Base-by-base conservation (phyloP, 2,888 invertebrate species). In the Eilema caniola region DNA sequence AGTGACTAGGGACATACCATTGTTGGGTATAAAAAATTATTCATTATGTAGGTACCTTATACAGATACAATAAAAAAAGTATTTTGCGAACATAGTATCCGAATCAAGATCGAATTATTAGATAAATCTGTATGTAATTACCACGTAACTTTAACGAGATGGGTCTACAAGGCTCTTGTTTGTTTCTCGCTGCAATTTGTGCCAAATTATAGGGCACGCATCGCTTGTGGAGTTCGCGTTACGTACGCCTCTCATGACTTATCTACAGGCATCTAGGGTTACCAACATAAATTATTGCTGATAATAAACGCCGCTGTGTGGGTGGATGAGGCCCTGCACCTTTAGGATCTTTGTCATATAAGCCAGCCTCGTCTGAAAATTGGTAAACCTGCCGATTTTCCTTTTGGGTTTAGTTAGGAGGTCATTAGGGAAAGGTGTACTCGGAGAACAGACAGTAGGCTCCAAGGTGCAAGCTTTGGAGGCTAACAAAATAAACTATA, bases 141-240 rank as follows among this genome's bases (percentile, higher is more conserved):
- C 65, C 12, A 37, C 33, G 41, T 74, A 79, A 77, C 72, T 65
- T 72, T 79, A 79, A 80, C 80, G 68, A 83, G 80, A 76, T 75
- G 41, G 24, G 59, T 28, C 73, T 66, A 28, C 72, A 74, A 77
- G 76, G 68, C 67, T 77, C 77, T 84, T 86, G 86, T 86, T 86
- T 86, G 86, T 86, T 86, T 86, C 83, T 85, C 77, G 80, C 80
- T 72, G 82, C 79, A 86, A 86, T 85, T 81, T 76, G 73, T 77
- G 67, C 62, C 67, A 85, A 86, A 86, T 86, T 86, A 86, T 77
- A 85, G 83, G 82, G 79, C 76, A 65, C 72, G 64, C 56, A 64
- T 75, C 78, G 81, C 79, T 68, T 60, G 64, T 70, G 64, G 60
- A 77, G 70, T 71, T 62, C 41, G 68, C 70, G 68, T 57, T 72